Base-by-base conservation (phyloP, 1,140 invertebrate genomes). In the Mya arenaria region DNA sequence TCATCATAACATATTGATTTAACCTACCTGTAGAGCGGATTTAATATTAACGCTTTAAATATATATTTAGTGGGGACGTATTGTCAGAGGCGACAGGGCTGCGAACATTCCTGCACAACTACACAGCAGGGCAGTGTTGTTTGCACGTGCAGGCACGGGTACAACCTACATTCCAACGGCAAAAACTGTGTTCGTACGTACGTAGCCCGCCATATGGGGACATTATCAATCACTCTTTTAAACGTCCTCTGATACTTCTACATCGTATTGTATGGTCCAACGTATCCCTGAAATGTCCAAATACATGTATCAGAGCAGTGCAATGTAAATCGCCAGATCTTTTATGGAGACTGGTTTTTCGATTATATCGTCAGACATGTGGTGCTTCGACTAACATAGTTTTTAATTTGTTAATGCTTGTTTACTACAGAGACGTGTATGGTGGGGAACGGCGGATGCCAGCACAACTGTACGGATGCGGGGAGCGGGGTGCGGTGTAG, bases 401-500 rank as follows among this genome's bases (percentile, higher is more conserved):
- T 48, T 48, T 48, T 19, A 13, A 48, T 10, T 48, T 48, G 19
- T 48, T 13, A 48, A n/a, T n/a, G n/a, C 2, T 4, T 52, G 1
- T 23, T n/a, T 52, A 4, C 48, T 78, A n/a, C 75, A 91, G 90
- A 86, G 75, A 90, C 91, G 0, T 93, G 92, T 88, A 77, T 56
- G 19, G 83, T 89, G 15, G 91, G 90, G 6, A 93, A 93, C 86
- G 92, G 92, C 3, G 91, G 91, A 6, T 93, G 92, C 84, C 90
- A 92, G 41, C 87, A 92, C 78, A 91, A 91, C 23, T 97, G 96
- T 89, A 90, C 92, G 68, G 96, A 96, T 91, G 94, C 94, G 30
- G 91, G 87, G 34, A 94, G 95, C 23, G 93, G 94, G 39, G 95
- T 95, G 82, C 87, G 91, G 63, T 96, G 96, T 87, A 93, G 92